phyloP scores from a whole-genome alignment of 1,140 invertebrate genomes.

The Lethrus apterus region DNA sequence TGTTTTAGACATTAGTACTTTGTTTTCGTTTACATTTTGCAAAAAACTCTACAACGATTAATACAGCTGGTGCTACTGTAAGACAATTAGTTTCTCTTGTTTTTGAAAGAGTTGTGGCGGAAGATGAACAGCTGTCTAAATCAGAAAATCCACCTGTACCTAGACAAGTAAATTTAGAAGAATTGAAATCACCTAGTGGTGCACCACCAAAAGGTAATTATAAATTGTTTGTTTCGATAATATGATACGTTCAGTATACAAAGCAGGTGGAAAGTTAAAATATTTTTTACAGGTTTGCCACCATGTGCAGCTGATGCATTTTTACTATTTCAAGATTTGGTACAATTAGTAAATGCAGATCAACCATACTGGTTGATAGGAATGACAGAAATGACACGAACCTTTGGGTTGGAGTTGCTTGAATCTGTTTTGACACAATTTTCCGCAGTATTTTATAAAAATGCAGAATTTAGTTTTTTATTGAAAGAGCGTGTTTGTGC shows the following conservation, averaged over 20 bases:
- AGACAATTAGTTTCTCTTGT: constrained; percentile 93
- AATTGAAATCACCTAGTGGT: constrained; percentile 69
- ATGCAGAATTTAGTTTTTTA: constrained; percentile 89
- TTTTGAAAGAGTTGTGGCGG: constrained; percentile 85
- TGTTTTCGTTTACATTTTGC: constrained; percentile 89
- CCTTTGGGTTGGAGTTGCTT: constrained; percentile 90
- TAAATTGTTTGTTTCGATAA: background rate
- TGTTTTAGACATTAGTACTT: constrained; percentile 80
- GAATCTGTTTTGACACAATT: constrained; percentile 91
- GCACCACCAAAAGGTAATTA: constrained; percentile 60
- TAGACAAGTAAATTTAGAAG: constrained; percentile 61
- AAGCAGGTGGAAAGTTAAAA: background rate
- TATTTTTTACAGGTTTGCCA: constrained; percentile 46
- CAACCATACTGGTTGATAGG: constrained; percentile 90
- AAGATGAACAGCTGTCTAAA: constrained; percentile 51
- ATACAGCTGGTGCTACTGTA: constrained; percentile 94
- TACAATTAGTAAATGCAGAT: constrained; percentile 93
- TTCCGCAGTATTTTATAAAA: constrained; percentile 88
- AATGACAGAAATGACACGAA: constrained; percentile 94
- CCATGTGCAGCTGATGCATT: constrained; percentile 92
- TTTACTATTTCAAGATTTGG: constrained; percentile 93
- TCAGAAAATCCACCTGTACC: constrained; percentile 33
- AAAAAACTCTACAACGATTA: constrained; percentile 91
- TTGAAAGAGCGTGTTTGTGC: constrained; percentile 96
- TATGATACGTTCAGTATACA: no score